Evolutionary conservation across 2,888 invertebrate species (phyloP).

Genomic region (Epirrita christyi): DNA sequence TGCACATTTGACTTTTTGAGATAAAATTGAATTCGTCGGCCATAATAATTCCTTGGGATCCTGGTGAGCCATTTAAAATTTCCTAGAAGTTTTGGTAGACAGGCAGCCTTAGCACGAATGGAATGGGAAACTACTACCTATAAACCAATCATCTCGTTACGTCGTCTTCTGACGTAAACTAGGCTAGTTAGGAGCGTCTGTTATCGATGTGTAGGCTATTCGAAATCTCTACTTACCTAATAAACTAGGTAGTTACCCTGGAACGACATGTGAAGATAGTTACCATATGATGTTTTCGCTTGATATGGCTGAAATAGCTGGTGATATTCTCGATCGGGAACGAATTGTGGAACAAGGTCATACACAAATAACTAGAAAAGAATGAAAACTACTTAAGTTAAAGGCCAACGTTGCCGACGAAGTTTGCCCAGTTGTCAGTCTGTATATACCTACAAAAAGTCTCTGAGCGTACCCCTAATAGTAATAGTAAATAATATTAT

Average conservation of each 20-base stretch:
- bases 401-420: too few relatives aligned
- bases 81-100: neutral
- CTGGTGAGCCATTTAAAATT: too few relatives aligned
- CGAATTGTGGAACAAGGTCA: slow-evolving; percentile 8
- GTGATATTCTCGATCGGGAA: slow-evolving; percentile 3
- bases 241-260: neutral
- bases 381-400: too few relatives aligned
- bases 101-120: neutral
- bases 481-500: too few relatives aligned
- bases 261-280: neutral
- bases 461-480: too few relatives aligned
- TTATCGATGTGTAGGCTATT: slow-evolving; percentile 19
- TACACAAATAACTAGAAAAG: neutral
- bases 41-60: too few relatives aligned
- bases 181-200: slow-evolving; percentile 14
- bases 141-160: slow-evolving; percentile 26
- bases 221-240: slow-evolving; percentile 13
- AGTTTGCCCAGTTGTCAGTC: too few relatives aligned
- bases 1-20: too few relatives aligned
- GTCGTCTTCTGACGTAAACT: slow-evolving; percentile 21
- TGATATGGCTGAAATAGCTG: slow-evolving; percentile 4
- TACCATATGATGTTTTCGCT: neutral
- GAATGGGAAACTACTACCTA: slow-evolving; percentile 14
- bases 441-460: too few relatives aligned
- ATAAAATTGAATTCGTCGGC: too few relatives aligned